A percentile compares a stretch with the other conserved stretches of the same genome.
These are phyloP conservation scores for Saturnia japonica DNA, from an alignment of 2,888 invertebrate genomes.

Conservation along the genomic window DNA sequence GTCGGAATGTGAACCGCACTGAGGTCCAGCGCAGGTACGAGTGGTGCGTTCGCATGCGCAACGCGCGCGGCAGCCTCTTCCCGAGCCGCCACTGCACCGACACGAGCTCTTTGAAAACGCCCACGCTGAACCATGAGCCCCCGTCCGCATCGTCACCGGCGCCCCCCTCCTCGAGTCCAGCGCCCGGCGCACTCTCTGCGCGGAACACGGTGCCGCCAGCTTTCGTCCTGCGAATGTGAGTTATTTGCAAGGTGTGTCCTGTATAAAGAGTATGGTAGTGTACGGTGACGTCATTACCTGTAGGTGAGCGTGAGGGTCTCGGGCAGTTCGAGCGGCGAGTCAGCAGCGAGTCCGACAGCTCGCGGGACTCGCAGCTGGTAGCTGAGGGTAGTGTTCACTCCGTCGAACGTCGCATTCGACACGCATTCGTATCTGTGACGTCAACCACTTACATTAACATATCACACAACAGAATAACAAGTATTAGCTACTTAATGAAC, in stretches of 20 bases:
- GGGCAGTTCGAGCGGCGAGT: conserved; percentile 39
- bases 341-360: conserved; percentile 34
- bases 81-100: conserved; percentile 86
- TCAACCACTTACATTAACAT: neutral
- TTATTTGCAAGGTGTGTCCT: too few species aligned
- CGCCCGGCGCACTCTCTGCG: conserved; percentile 77
- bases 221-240: conserved; percentile 82
- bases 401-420: conserved; percentile 93
- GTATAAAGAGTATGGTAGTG: too few species aligned
- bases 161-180: conserved; percentile 35
- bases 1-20: conserved; percentile 61
- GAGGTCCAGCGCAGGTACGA: conserved; percentile 58
- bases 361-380: conserved; percentile 80
- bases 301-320: conserved; percentile 65
- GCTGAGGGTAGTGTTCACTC: conserved; percentile 83
- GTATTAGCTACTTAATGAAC: neutral
- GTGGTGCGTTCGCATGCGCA: conserved; percentile 53
- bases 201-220: conserved; percentile 90
- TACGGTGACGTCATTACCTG: conserved; percentile 44
- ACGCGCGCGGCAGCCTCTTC: conserved; percentile 49
- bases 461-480: neutral
- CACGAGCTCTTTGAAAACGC: conserved; percentile 86
- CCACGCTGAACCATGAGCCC: conserved; percentile 82
- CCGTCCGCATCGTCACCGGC: conserved; percentile 22
- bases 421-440: conserved; percentile 89